Evolutionary conservation across 2,113 vertebrate species (phyloP).

Genomic region (Halichoeres trimaculatus): DNA sequence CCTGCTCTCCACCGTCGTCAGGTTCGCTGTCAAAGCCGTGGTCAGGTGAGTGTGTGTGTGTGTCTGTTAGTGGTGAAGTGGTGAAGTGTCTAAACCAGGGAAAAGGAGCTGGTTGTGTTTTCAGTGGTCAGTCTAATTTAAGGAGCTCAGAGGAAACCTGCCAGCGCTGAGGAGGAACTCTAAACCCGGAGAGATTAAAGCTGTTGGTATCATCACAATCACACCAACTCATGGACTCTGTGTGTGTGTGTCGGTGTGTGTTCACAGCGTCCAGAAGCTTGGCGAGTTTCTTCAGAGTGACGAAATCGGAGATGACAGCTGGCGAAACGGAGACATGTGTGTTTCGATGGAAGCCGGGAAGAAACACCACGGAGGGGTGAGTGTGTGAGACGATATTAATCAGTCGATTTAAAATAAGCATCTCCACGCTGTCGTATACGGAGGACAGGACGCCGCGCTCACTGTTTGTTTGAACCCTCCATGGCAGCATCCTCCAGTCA

Average conservation of each 20-base stretch:
- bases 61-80: neutral
- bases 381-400: constrained; percentile 48
- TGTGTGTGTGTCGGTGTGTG: constrained; percentile 25
- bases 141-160: constrained; percentile 43
- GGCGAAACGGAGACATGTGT: constrained; percentile 87
- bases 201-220: constrained; percentile 19
- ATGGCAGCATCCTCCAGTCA: neutral
- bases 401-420: constrained; percentile 17
- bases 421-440: too few relatives aligned
- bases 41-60: constrained; percentile 87
- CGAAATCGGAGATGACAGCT: constrained; percentile 95
- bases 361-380: constrained; percentile 89
- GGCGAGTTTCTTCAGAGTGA: constrained; percentile 96
- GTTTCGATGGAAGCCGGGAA: constrained; percentile 89
- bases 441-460: too few relatives aligned
- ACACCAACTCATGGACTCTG: constrained; percentile 4
- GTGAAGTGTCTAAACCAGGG: constrained; percentile 11
- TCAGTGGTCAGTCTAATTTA: constrained; percentile 38
- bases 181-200: constrained; percentile 51
- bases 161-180: constrained; percentile 47
- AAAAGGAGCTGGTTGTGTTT: constrained; percentile 18
- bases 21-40: constrained; percentile 96
- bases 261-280: constrained; percentile 92
- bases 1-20: constrained; percentile 94
- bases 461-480: neutral